These are phyloP conservation scores for Microcebus tavaratra DNA, from an alignment of 2,113 vertebrate species.

Conservation along the genomic window DNA sequence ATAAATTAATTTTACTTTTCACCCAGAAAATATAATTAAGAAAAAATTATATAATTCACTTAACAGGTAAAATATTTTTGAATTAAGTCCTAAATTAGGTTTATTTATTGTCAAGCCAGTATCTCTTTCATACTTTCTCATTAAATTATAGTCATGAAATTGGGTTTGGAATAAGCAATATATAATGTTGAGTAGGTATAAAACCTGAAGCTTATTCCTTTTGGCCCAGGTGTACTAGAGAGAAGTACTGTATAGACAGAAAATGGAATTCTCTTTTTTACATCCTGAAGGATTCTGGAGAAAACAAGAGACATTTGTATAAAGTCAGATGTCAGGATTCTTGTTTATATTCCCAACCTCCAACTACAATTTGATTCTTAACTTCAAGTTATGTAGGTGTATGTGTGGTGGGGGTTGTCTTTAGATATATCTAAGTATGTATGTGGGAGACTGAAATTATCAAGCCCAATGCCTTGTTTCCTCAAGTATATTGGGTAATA, in stretches of 20 bases:
- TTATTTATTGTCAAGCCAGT: not conserved
- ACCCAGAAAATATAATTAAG: not conserved
- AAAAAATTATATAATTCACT: not conserved
- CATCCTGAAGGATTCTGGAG: not conserved
- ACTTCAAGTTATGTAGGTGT: not conserved
- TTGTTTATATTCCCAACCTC: not conserved
- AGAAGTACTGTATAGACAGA: not conserved
- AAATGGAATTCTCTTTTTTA: not conserved
- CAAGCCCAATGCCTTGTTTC: not conserved
- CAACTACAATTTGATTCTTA: not conserved
- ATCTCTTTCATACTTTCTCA: not conserved
- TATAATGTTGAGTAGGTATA: not conserved
- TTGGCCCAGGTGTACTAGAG: not conserved
- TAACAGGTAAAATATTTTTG: not conserved
- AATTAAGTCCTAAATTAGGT: not conserved
- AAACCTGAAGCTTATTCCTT: not conserved
- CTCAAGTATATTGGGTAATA: not conserved
- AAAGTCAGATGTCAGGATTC: not conserved
- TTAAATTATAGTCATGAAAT: not conserved
- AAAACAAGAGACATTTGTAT: not conserved
- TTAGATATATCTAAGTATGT: not conserved
- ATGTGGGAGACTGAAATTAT: not conserved
- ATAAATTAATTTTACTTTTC: not conserved
- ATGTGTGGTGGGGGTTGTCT: fast-evolving
- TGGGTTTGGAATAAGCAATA: not conserved